Evolutionary conservation across 2,888 invertebrate genomes (phyloP).

Genomic region (Luperina testacea): DNA sequence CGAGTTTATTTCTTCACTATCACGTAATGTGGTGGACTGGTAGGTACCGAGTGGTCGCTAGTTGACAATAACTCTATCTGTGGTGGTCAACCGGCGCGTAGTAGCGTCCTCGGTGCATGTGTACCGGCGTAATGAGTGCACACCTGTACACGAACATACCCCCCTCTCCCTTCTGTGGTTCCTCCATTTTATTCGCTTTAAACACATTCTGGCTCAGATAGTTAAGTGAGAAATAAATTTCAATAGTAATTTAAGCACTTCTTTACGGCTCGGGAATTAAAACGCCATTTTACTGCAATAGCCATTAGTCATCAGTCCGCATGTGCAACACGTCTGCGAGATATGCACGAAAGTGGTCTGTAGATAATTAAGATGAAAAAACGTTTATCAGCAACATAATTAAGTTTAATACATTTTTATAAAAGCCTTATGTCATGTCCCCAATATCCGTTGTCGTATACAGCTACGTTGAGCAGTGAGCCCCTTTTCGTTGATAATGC

Average conservation of each 20-base stretch:
- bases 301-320: background rate
- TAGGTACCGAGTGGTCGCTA: conserved; percentile 15
- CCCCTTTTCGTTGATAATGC: background rate
- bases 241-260: conserved; percentile 50
- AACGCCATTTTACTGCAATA: conserved; percentile 25
- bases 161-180: background rate
- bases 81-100: conserved; percentile 27
- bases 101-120: conserved; percentile 38
- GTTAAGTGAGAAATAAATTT: conserved; percentile 56
- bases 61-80: conserved; percentile 29
- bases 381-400: background rate
- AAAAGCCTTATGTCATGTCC: background rate
- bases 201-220: conserved; percentile 42
- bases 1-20: conserved; percentile 6
- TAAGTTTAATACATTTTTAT: background rate
- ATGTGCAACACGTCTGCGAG: conserved; percentile 5
- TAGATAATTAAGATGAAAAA: background rate
- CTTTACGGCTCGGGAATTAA: conserved; percentile 37
- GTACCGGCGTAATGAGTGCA: conserved; percentile 27
- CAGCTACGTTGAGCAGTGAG: conserved; percentile 1
- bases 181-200: conserved; percentile 39
- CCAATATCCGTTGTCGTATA: background rate
- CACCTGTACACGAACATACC: conserved; percentile 42
- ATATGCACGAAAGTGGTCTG: background rate
- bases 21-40: background rate